Percentiles rank a stretch among this genome's conserved stretches.
Evolutionary conservation across 2,797 vertebrate genomes (phyloP).

Genomic region (Muscicapa striata): DNA sequence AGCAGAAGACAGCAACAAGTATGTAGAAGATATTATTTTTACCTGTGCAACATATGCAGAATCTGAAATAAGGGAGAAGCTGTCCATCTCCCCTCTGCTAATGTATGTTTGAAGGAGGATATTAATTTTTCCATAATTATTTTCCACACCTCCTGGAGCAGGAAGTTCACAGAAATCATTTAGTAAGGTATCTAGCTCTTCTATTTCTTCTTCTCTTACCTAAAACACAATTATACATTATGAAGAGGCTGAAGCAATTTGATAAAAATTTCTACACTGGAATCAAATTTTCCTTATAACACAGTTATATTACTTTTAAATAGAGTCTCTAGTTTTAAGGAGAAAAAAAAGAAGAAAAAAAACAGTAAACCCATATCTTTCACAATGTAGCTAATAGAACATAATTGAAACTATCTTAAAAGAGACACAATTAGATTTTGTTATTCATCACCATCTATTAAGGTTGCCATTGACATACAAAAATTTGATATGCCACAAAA

Average conservation of each 20-base stretch:
- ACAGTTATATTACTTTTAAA: slow-evolving; percentile 35
- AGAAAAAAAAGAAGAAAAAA: background rate
- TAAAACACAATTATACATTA: slow-evolving; percentile 71
- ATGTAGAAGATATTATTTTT: background rate
- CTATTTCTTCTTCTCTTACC: slow-evolving; percentile 96
- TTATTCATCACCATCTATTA: slow-evolving; percentile 79
- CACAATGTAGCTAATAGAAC: slow-evolving; percentile 54
- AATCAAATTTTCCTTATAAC: slow-evolving; percentile 52
- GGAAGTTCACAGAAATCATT: slow-evolving; percentile 89
- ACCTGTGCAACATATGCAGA: slow-evolving; percentile 97
- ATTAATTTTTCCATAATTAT: slow-evolving; percentile 97
- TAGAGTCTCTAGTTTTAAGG: slow-evolving; percentile 21
- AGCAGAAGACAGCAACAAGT: background rate
- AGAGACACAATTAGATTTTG: slow-evolving; percentile 75
- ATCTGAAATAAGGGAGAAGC: slow-evolving; percentile 98
- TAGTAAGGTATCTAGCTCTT: slow-evolving; percentile 90
- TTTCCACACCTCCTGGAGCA: slow-evolving; percentile 93
- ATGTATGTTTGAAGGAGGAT: slow-evolving; percentile 97
- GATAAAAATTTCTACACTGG: slow-evolving; percentile 41
- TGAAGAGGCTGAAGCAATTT: slow-evolving; percentile 55
- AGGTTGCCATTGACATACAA: slow-evolving; percentile 77
- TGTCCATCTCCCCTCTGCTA: slow-evolving; percentile 94
- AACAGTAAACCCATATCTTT: slow-evolving; percentile 3
- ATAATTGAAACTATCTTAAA: slow-evolving; percentile 75
- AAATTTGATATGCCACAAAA: slow-evolving; percentile 78